Evolutionary conservation across 2,113 vertebrate species (phyloP).

Genomic region (Tiliqua scincoides): DNA sequence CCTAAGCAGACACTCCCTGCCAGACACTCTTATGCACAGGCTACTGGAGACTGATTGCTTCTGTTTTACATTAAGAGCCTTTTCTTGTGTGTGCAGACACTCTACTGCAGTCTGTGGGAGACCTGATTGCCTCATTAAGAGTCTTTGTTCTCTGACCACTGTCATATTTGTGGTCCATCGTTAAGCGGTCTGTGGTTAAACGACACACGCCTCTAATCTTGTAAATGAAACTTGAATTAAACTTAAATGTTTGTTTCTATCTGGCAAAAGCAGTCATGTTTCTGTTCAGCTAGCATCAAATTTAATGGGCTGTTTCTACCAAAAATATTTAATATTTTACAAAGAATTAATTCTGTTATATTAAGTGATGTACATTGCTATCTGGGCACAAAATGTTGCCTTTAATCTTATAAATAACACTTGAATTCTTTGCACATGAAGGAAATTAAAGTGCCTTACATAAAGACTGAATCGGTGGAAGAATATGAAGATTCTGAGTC

Average conservation of each 20-base stretch:
- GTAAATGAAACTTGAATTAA: neutral
- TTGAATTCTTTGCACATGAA: slow-evolving; percentile 63
- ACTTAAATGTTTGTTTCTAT: neutral
- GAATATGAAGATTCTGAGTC: slow-evolving; percentile 86
- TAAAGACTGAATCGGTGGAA: slow-evolving; percentile 83
- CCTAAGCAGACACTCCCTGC: no score
- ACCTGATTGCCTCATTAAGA: no score
- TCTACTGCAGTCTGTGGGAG: no score
- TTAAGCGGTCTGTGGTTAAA: no score
- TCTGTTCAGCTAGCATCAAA: slow-evolving; percentile 47
- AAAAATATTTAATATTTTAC: slow-evolving; percentile 35
- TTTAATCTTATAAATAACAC: slow-evolving; percentile 39
- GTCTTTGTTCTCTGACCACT: no score
- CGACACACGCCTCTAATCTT: no score
- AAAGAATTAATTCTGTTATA: neutral
- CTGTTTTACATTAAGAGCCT: no score
- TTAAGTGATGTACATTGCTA: neutral
- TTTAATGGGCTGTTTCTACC: slow-evolving; percentile 21
- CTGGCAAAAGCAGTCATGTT: slow-evolving; percentile 28
- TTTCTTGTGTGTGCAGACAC: no score
- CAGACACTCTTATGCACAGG: no score
- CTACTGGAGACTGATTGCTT: no score
- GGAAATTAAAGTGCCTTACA: slow-evolving; percentile 87
- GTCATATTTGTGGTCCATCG: no score
- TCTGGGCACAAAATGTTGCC: neutral